These are phyloP conservation scores for Lordiphosa stackelbergi DNA, from an alignment of 1,140 invertebrate species.

Conservation along the genomic window DNA sequence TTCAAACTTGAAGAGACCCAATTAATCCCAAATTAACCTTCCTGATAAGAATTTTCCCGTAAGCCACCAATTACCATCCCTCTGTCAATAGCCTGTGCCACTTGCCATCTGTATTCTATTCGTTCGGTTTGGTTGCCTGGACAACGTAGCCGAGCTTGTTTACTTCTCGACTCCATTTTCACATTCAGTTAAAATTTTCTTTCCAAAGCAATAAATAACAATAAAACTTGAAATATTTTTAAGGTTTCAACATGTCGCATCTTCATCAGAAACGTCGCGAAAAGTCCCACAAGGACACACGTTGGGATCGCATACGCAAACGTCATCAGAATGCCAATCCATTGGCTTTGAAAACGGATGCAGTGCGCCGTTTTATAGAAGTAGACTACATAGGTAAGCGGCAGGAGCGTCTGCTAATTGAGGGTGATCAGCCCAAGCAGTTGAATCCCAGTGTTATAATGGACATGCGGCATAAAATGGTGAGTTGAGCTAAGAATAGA, in stretches of 20 bases:
- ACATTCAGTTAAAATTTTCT: constrained; percentile 3
- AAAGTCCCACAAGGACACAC: constrained; percentile 59
- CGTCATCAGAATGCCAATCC: constrained; percentile 42
- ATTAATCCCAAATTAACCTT: too few species aligned
- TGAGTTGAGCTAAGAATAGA: constrained; percentile 14
- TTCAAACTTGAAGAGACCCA: too few species aligned
- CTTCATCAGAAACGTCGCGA: constrained; percentile 56
- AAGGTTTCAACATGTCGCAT: too few species aligned
- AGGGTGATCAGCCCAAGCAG: constrained; percentile 48
- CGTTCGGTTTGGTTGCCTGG: constrained; percentile 30
- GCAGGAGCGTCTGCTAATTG: constrained; percentile 46
- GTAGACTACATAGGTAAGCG: constrained; percentile 56
- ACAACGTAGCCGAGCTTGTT: constrained; percentile 41
- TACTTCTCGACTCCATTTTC: constrained; percentile 19
- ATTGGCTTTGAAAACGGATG: constrained; percentile 55
- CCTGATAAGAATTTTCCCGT: too few species aligned
- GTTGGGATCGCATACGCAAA: constrained; percentile 76
- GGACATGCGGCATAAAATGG: constrained; percentile 74
- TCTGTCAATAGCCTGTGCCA: too few species aligned
- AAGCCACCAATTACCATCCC: too few species aligned
- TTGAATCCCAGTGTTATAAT: constrained; percentile 68
- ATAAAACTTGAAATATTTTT: not conserved
- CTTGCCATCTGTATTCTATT: too few species aligned
- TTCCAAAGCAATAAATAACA: not conserved
- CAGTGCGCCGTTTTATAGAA: constrained; percentile 65